phyloP scores from a whole-genome alignment of 2,888 invertebrate species.

The Tachina lurida region DNA sequence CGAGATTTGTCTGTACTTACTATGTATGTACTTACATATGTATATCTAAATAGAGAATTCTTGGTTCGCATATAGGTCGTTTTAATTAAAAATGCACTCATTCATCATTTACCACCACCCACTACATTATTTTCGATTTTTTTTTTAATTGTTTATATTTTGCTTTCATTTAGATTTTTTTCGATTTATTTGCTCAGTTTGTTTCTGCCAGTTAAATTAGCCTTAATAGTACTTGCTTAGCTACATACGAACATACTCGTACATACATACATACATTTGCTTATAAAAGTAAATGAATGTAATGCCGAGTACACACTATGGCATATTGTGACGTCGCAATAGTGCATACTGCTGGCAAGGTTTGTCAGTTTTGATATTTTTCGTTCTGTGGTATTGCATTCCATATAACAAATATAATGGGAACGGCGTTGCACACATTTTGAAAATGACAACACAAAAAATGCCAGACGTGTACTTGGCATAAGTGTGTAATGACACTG shows the following conservation, averaged over 20 bases:
- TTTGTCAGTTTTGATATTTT: too few relatives aligned
- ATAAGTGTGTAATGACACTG: background rate
- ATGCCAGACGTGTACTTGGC: too few relatives aligned
- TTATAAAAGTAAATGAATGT: background rate
- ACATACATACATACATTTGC: background rate
- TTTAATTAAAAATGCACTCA: conserved; percentile 12
- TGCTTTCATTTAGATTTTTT: background rate
- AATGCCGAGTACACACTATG: too few relatives aligned
- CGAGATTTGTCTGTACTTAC: background rate
- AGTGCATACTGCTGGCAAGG: too few relatives aligned
- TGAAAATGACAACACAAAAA: too few relatives aligned
- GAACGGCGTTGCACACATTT: too few relatives aligned
- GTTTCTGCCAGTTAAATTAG: conserved; percentile 36
- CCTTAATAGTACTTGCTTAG: conserved; percentile 30
- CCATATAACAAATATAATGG: too few relatives aligned
- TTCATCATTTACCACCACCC: background rate
- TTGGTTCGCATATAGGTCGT: conserved; percentile 10
- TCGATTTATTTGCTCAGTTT: conserved; percentile 31
- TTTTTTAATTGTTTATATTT: background rate
- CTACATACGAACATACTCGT: background rate
- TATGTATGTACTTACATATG: background rate
- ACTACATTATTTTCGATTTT: conserved; percentile 5
- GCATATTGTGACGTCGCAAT: too few relatives aligned
- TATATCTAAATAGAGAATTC: background rate
- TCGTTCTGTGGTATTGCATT: too few relatives aligned